Percentiles rank a stretch among this genome's conserved stretches.
Conservation (phyloP, 2,888 invertebrate genomes). For the Polia nebulosa region DNA sequence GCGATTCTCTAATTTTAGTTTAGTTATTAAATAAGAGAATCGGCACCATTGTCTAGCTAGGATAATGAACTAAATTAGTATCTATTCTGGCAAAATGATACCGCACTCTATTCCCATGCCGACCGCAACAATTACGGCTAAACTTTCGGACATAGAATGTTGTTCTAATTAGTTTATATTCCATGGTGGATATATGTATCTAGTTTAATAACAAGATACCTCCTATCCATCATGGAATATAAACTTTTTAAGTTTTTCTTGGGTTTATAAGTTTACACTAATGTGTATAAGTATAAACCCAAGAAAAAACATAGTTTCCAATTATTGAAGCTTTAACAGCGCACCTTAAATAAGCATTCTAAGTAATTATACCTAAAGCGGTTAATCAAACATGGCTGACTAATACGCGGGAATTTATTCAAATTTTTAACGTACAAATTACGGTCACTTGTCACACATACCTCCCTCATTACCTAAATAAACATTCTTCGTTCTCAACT, state of each 20-base stretch:
- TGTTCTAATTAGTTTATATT: background rate
- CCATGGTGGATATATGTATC: background rate
- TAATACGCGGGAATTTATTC: conserved; percentile 43
- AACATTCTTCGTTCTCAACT: conserved; percentile 68
- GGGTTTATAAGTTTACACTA: no score
- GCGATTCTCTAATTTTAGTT: no score
- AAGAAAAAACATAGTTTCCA: background rate
- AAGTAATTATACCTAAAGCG: conserved; percentile 17
- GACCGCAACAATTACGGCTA: background rate
- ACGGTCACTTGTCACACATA: conserved; percentile 63
- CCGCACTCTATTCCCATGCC: background rate
- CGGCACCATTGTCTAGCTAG: background rate
- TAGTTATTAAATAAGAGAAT: no score
- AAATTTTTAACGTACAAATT: conserved; percentile 49
- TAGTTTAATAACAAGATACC: no score
- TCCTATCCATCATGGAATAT: no score
- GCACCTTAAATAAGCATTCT: conserved; percentile 31
- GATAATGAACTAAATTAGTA: background rate
- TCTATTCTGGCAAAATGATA: background rate
- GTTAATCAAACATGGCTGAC: conserved; percentile 37
- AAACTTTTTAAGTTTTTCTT: no score
- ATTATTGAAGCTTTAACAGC: conserved; percentile 4
- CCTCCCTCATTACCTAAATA: conserved; percentile 71
- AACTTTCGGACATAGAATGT: background rate
- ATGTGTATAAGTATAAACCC: no score